Percentiles rank a stretch among this genome's conserved stretches.
phyloP scores from a whole-genome alignment of 2,888 invertebrate species.

The Endotricha flammealis region DNA sequence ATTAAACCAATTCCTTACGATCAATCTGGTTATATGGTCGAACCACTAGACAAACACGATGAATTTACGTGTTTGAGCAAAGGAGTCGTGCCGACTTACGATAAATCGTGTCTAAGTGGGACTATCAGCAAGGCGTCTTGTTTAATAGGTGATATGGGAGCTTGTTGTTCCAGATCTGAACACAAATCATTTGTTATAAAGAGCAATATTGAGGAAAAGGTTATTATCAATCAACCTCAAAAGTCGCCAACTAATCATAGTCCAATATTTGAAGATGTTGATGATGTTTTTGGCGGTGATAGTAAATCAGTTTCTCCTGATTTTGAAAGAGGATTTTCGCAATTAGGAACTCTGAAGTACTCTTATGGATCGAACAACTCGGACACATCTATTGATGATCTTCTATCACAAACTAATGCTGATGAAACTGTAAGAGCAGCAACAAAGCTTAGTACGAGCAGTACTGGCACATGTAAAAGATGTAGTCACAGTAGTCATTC shows the following conservation, averaged over 20 bases:
- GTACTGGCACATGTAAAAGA: constrained; percentile 75
- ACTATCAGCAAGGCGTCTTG: constrained; percentile 69
- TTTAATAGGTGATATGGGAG: constrained; percentile 63
- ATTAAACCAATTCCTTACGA: constrained; percentile 66
- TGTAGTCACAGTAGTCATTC: constrained; percentile 86
- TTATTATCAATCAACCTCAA: constrained; percentile 80
- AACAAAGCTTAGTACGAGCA: constrained; percentile 67
- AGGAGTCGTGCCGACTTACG: constrained; percentile 64
- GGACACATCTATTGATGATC: constrained; percentile 81
- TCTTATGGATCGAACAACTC: constrained; percentile 80
- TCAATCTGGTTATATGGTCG: constrained; percentile 72
- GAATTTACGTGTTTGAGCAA: constrained; percentile 58
- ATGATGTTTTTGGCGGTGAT: constrained; percentile 80
- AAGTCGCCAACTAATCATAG: constrained; percentile 79
- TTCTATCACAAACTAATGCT: constrained; percentile 76
- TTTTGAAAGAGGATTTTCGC: constrained; percentile 66
- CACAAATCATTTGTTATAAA: constrained; percentile 56
- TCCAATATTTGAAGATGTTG: constrained; percentile 79
- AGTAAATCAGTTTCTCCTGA: constrained; percentile 80
- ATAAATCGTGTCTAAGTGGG: constrained; percentile 67
- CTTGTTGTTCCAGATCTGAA: constrained; percentile 65
- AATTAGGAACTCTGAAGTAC: constrained; percentile 60
- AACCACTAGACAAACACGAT: constrained; percentile 62
- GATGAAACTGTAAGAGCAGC: constrained; percentile 77
- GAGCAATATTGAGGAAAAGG: constrained; percentile 66